Base-by-base conservation (phyloP, 1,140 invertebrate species). In the Pectinophora gossypiella region DNA sequence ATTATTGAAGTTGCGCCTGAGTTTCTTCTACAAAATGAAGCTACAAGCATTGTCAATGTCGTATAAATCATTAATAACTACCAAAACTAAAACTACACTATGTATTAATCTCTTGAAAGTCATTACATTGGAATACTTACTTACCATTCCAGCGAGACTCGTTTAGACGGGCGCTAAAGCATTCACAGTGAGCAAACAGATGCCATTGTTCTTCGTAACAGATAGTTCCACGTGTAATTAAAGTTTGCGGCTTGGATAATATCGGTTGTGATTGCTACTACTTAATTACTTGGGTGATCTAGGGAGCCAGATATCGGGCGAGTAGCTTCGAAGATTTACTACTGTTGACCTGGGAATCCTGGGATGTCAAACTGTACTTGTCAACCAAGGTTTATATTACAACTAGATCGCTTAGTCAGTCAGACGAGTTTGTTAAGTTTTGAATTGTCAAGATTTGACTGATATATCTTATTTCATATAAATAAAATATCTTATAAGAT, bases 141-240 rank as follows among this genome's bases (percentile, higher is more conserved):
- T 38, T 38, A 38, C 6, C 9, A 38, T n/a, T 13, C 35, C 35
- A 38, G 9, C n/a, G 35, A 38, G 35, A 4, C 35, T 38, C 35
- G 13, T 38, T 38, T 38, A 38, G 3, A 38, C 35, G 6, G 9
- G 4, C 13, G 13, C 35, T 38, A 38, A 38, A 38, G 13, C 35
- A 38, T 22, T 51, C 45, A 54, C 53, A 55, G 45, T 67, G 46
- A 32, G 52, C 50, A 52, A 71, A 67, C 52, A 65, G 49, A 55
- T 44, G n/a, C 19, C 59, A 69, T 72, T 73, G 61, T 74, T 64
- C 58, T 53, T 51, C 23, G 60, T 63, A 69, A 60, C 51, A 67
- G 59, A 72, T 69, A 69, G 68, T 75, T 60, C 66, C 62, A 77
- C 64, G 64, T 76, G 65, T 77, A 78, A 75, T 81, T 75, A 73